A percentile compares a stretch with the other conserved stretches of the same genome.
Conservation (phyloP, 1,140 invertebrate species). For the Brachionus sp. region DNA sequence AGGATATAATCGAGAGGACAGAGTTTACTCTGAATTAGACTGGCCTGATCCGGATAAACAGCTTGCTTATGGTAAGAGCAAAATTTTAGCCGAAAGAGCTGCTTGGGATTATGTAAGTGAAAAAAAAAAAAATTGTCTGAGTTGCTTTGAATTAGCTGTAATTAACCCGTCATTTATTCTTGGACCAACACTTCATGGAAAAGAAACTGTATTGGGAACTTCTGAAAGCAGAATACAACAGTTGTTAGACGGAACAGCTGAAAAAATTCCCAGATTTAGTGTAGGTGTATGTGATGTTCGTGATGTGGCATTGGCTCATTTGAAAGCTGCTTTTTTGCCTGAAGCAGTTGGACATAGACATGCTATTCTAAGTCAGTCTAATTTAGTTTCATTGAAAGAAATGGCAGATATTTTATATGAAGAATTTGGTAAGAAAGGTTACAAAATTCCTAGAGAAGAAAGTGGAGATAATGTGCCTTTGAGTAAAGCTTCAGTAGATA, state of each 20-base stretch:
- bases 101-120: constrained; percentile 64
- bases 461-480: constrained; percentile 50
- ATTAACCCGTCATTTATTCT: constrained; percentile 64
- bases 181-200: constrained; percentile 52
- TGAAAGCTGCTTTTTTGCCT: constrained; percentile 61
- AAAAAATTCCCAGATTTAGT: constrained; percentile 59
- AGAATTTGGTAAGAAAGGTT: constrained; percentile 51
- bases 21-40: constrained; percentile 61
- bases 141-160: constrained; percentile 61
- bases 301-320: constrained; percentile 64
- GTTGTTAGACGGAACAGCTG: neutral
- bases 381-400: neutral
- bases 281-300: constrained; percentile 63
- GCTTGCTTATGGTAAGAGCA: constrained; percentile 61
- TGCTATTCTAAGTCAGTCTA: neutral
- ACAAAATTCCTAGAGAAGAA: constrained; percentile 58
- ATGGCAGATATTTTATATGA: neutral
- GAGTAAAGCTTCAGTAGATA: constrained; percentile 61
- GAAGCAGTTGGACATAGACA: constrained; percentile 58
- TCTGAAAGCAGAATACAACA: neutral
- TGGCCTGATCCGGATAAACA: constrained; percentile 60
- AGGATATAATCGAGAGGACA: constrained; percentile 55
- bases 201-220: neutral
- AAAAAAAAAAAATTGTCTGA: constrained; percentile 53
- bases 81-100: constrained; percentile 63